Conservation (phyloP, 2,113 vertebrate species). For the Anthoscopus minutus region DNA sequence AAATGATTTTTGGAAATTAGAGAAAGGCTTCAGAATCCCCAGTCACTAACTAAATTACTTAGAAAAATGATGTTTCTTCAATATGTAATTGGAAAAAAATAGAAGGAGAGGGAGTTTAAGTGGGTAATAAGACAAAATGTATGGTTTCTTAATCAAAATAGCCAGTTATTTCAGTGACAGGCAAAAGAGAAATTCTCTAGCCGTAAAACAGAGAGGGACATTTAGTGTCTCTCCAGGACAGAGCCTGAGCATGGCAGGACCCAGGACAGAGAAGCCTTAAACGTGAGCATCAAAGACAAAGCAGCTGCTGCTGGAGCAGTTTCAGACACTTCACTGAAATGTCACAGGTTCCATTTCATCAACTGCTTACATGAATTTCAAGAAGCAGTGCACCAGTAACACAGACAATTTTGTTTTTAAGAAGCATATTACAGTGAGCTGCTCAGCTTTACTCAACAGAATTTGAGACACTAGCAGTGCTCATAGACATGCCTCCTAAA, state of each 20-base stretch:
- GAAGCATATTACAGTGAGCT: background rate
- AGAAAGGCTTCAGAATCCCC: background rate
- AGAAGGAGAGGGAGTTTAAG: background rate
- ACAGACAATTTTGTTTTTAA: background rate
- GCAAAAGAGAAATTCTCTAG: background rate
- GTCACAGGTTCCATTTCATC: conserved; percentile 29
- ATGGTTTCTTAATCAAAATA: background rate
- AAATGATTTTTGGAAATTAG: conserved; percentile 30
- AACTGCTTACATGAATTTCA: conserved; percentile 34
- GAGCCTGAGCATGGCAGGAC: background rate
- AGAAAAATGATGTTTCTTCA: background rate
- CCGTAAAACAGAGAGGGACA: background rate
- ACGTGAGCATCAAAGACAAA: background rate
- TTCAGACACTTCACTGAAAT: background rate
- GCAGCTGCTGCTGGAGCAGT: background rate
- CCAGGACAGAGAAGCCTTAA: background rate
- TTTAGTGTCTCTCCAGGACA: background rate
- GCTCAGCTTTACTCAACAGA: background rate
- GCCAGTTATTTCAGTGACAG: background rate
- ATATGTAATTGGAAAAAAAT: background rate
- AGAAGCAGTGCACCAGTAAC: conserved; percentile 2
- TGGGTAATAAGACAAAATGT: background rate
- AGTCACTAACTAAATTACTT: background rate
- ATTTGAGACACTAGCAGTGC: background rate
- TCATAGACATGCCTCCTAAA: background rate